Evolutionary conservation across 2,113 vertebrate species (phyloP).

Genomic region (Trogon surrucura): DNA sequence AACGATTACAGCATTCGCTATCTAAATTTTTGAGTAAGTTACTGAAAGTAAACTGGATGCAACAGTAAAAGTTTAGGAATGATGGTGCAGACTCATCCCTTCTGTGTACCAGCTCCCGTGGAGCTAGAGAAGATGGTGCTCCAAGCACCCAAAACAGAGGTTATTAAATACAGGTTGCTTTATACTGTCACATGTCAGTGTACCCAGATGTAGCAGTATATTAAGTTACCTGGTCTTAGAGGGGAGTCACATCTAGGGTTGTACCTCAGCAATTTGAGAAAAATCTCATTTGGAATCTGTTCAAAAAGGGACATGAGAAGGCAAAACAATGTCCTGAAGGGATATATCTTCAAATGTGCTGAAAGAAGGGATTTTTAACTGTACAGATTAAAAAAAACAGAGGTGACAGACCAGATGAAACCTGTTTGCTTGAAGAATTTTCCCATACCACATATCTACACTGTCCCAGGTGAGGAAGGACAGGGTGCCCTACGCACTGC

Average conservation of each 20-base stretch:
- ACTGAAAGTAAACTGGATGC: background rate
- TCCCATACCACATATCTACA: background rate
- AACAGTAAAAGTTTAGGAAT: background rate
- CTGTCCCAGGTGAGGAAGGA: background rate
- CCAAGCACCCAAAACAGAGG: background rate
- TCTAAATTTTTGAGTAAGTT: background rate
- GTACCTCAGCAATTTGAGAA: background rate
- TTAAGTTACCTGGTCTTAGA: background rate
- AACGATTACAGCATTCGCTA: background rate
- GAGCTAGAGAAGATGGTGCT: background rate
- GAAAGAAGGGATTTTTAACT: background rate
- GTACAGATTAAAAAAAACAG: background rate
- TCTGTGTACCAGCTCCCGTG: background rate
- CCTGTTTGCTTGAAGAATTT: background rate
- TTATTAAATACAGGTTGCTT: background rate
- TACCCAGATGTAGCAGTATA: background rate
- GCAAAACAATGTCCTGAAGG: background rate
- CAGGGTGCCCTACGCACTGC: accelerated
- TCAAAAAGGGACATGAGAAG: background rate
- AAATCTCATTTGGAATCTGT: background rate
- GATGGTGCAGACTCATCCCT: background rate
- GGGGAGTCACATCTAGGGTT: background rate
- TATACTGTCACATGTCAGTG: background rate
- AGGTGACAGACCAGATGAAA: background rate
- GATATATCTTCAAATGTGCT: background rate